Percentiles rank a stretch among this genome's conserved stretches.
Evolutionary conservation across 2,797 vertebrate species (phyloP).

Genomic region (Momotus momota): DNA sequence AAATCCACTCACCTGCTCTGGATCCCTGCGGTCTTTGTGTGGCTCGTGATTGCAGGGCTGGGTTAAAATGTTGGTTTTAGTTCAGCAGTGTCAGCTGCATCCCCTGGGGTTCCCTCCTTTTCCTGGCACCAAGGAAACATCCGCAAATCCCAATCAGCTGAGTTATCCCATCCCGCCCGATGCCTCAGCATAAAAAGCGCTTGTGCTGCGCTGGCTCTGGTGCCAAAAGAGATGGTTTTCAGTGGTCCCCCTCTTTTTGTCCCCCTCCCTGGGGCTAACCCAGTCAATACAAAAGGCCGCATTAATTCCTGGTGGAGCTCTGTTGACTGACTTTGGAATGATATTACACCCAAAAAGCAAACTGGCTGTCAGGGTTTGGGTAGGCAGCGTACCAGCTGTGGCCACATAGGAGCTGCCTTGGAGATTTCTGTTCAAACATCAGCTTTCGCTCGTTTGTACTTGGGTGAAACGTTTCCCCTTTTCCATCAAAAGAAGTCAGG

Average conservation of each 20-base stretch:
- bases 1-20: background rate
- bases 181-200: background rate
- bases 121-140: background rate
- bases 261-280: background rate
- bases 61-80: background rate
- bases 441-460: background rate
- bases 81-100: background rate
- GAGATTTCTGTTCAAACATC: constrained; percentile 25
- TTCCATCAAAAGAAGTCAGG: background rate
- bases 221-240: background rate
- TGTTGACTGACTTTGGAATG: background rate
- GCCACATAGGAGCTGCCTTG: background rate
- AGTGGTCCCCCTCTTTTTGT: background rate
- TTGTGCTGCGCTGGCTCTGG: background rate
- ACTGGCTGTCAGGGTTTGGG: background rate
- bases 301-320: background rate
- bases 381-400: background rate
- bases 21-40: background rate
- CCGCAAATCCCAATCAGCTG: background rate
- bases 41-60: background rate
- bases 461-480: background rate
- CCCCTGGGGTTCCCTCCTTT: background rate
- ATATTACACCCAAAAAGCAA: background rate
- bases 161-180: background rate
- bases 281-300: background rate